Base-by-base conservation (phyloP, 2,888 invertebrate species). In the Mythimna lalbum region DNA sequence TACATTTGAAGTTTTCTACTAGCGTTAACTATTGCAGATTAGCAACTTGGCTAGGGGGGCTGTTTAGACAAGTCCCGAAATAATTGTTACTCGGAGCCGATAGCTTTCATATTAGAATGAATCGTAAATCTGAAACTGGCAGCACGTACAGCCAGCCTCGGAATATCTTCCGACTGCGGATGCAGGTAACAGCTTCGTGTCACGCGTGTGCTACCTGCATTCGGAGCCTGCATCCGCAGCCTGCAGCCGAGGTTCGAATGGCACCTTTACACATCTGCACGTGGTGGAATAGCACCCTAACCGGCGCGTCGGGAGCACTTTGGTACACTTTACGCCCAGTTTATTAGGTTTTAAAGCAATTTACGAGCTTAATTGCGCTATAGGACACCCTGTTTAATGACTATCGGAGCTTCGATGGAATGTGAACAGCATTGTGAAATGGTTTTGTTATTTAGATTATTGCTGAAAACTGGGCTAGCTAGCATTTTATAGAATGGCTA, bases 281-380 rank as follows among this genome's bases (percentile, higher is more conserved):
- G 5, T 21, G 5, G 14, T 52, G 12, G 23, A 52, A 52, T 9
- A 52, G 1, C 4, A 23, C 5, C 23, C 23, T 52, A 75, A 76
- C 67, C 79, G 56, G 73, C 78, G 56, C n/a, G 76, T 63, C n/a
- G 70, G 66, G 62, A 70, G 63, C 69, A 66, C 66, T 66, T 59
- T 59, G 66, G 76, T 59, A 71, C 63, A 76, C 73, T 74, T 63
- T 62, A 63, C 68, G 74, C 79, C 66, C 74, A 76, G 87, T 85
- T 88, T 89, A 89, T 89, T 88, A 85, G 83, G 85, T 88, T 89
- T 88, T 85, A 86, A 86, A 89, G 84, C 87, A 85, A 90, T 90
- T 90, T 88, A 85, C 86, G 76, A 74, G 80, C 85, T 81, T 88
- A 88, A 90, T 88, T 87, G 83, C 80, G 57, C 77, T 68, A 69